Evolutionary conservation across 2,113 vertebrate genomes (phyloP).

Genomic region (Phycodurus eques): DNA sequence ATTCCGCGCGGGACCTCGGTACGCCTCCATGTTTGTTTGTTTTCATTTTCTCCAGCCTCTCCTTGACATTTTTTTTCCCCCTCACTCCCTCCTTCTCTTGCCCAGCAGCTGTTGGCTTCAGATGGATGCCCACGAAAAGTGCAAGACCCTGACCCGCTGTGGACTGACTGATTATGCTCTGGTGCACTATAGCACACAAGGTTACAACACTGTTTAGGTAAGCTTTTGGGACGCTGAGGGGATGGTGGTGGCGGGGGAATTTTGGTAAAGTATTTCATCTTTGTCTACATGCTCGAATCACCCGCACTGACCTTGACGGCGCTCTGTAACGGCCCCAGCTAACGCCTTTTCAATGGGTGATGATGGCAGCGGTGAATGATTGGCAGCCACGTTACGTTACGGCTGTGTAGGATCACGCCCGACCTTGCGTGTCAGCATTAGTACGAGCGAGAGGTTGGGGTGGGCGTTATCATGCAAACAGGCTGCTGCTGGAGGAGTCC

Average conservation of each 20-base stretch:
- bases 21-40: conserved; percentile 19
- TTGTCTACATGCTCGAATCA: conserved; percentile 35
- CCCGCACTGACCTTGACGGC: conserved; percentile 43
- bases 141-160: conserved; percentile 64
- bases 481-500: conserved; percentile 48
- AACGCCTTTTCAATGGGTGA: conserved; percentile 37
- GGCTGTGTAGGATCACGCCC: conserved; percentile 21
- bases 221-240: conserved; percentile 29
- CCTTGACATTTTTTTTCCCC: conserved; percentile 50
- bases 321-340: conserved; percentile 29
- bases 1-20: background rate
- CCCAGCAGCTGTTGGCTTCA: conserved; percentile 65
- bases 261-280: conserved; percentile 47
- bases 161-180: conserved; percentile 69
- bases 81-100: conserved; percentile 22
- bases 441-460: conserved; percentile 35
- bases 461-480: conserved; percentile 54
- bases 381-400: background rate
- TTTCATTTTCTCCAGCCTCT: conserved; percentile 40
- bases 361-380: background rate
- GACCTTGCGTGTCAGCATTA: conserved; percentile 24
- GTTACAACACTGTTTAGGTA: conserved; percentile 13
- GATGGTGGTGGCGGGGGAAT: background rate
- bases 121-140: conserved; percentile 65
- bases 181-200: conserved; percentile 24